Conservation (phyloP, 2,113 vertebrate genomes). For the Forbesichthys agassizii region DNA sequence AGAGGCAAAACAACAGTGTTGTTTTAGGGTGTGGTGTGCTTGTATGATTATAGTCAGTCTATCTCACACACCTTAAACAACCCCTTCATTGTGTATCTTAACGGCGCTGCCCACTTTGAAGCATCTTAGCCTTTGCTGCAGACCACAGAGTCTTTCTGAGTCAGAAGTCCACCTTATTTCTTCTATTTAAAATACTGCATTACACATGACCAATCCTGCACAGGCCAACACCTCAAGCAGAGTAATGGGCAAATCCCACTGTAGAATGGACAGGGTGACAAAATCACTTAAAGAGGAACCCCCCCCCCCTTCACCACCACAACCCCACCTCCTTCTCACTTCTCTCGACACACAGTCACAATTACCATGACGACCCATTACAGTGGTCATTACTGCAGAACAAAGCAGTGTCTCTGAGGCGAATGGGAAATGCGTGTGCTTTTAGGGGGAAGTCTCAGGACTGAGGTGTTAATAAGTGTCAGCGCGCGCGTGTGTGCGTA, state of each 20-base stretch:
- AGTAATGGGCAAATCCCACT: conserved; percentile 38
- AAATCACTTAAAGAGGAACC: conserved; percentile 38
- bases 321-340: background rate
- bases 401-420: conserved; percentile 32
- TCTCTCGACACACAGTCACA: conserved; percentile 17
- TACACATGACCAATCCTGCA: conserved; percentile 55
- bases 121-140: conserved; percentile 4
- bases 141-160: conserved; percentile 5
- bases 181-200: conserved; percentile 27
- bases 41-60: conserved; percentile 42
- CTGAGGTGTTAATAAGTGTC: conserved; percentile 40
- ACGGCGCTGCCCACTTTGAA: background rate
- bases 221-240: conserved; percentile 22
- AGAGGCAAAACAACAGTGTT: conserved; percentile 34
- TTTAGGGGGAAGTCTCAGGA: background rate
- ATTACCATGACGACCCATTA: conserved; percentile 51
- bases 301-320: background rate
- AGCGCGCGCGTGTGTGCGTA: conserved; percentile 3
- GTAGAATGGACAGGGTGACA: conserved; percentile 38
- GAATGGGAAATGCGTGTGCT: conserved; percentile 14
- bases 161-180: background rate
- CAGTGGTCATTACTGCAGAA: conserved; percentile 30
- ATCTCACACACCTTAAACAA: conserved; percentile 9
- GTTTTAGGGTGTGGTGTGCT: conserved; percentile 43
- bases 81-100: conserved; percentile 24